Percentiles rank a stretch among this genome's conserved stretches.
Evolutionary conservation across 1,140 invertebrate species (phyloP).

Genomic region (Drosophila athabasca): DNA sequence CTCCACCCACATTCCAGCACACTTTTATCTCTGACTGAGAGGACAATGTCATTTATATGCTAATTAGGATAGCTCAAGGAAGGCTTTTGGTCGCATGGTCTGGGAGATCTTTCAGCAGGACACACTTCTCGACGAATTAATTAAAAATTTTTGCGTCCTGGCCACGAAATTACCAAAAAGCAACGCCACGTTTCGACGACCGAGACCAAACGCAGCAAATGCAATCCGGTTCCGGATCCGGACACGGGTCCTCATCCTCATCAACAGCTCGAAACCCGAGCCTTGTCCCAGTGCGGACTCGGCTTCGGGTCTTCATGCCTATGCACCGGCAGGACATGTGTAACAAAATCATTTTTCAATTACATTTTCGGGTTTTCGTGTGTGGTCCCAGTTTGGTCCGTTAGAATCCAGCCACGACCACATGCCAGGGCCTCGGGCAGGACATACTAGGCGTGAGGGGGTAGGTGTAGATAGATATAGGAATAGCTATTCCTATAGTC

Average conservation of each 20-base stretch:
- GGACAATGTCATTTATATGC: constrained; percentile 73
- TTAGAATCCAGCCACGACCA: constrained; percentile 51
- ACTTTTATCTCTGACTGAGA: background rate
- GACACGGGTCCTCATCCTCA: constrained; percentile 2
- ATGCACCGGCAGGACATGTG: constrained; percentile 53
- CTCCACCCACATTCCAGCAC: no score
- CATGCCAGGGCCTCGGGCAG: constrained; percentile 13
- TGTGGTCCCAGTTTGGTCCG: constrained; percentile 53
- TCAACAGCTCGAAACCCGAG: no score
- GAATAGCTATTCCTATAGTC: no score
- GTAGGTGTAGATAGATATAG: constrained; percentile 1
- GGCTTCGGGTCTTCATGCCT: background rate
- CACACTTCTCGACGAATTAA: constrained; percentile 59
- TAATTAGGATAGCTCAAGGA: constrained; percentile 55
- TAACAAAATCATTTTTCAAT: constrained; percentile 80
- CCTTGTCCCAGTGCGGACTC: no score
- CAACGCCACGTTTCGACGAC: constrained; percentile 13
- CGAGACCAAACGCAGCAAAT: constrained; percentile 33
- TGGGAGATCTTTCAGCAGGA: background rate
- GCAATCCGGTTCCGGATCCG: constrained; percentile 29
- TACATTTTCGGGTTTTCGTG: constrained; percentile 74
- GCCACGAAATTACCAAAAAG: constrained; percentile 65
- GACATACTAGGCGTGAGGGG: constrained; percentile 3
- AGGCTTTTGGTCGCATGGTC: background rate
- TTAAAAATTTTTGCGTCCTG: constrained; percentile 59